These are phyloP conservation scores for Philaethria dido DNA, from an alignment of 2,888 invertebrate genomes.

Conservation along the genomic window DNA sequence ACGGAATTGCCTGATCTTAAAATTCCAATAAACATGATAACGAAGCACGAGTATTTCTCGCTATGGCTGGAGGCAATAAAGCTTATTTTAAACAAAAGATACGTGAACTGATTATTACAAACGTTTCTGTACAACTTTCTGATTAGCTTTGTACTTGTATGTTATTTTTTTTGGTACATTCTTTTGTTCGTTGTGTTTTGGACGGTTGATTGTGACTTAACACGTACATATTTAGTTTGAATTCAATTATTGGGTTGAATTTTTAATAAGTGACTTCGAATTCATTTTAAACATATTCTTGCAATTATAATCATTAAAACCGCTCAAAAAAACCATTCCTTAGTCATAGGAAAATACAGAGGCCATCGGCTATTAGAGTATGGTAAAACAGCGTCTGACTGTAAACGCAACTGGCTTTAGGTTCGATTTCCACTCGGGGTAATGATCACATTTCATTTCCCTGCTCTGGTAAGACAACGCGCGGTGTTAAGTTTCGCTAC, in stretches of 20 bases:
- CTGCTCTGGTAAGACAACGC: too few relatives aligned
- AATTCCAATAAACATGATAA: slow-evolving; percentile 52
- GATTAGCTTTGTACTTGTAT: not conserved
- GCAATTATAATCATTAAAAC: too few relatives aligned
- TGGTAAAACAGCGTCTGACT: too few relatives aligned
- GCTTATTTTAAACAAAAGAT: slow-evolving; percentile 28
- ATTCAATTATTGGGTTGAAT: not conserved
- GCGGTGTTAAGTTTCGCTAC: too few relatives aligned
- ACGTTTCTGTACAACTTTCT: slow-evolving; percentile 4
- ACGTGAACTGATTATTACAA: slow-evolving; percentile 25
- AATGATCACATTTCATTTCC: too few relatives aligned
- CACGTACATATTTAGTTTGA: not conserved
- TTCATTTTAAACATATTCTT: too few relatives aligned
- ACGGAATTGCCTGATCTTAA: slow-evolving; percentile 54
- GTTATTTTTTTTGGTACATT: not conserved
- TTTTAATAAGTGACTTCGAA: not conserved
- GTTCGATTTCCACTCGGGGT: too few relatives aligned
- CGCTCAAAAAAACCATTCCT: too few relatives aligned
- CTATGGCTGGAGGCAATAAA: slow-evolving; percentile 29
- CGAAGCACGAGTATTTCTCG: slow-evolving; percentile 15
- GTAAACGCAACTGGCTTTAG: too few relatives aligned
- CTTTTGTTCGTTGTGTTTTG: not conserved
- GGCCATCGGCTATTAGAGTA: too few relatives aligned
- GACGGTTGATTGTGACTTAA: not conserved
- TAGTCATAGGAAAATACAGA: too few relatives aligned